Evolutionary conservation across 1,140 invertebrate species (phyloP).

Genomic region (Heliconius nattereri): DNA sequence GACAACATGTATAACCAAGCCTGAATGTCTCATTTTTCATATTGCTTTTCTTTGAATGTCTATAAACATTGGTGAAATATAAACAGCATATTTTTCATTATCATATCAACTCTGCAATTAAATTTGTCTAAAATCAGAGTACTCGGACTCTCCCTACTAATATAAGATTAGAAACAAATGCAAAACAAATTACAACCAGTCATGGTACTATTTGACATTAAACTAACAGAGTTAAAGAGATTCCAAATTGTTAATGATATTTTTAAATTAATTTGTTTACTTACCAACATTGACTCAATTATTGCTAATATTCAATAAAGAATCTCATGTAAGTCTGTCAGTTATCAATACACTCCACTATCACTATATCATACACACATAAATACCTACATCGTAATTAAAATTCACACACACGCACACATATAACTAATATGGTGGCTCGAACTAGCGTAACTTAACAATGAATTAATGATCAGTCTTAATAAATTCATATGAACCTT

Average conservation of each 20-base stretch:
- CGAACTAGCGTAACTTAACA: slow-evolving; percentile 78
- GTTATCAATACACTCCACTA: slow-evolving; percentile 46
- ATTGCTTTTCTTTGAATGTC: not conserved
- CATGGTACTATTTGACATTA: slow-evolving; percentile 27
- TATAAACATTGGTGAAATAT: not conserved
- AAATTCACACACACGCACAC: slow-evolving; percentile 59
- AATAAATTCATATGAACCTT: slow-evolving; percentile 66
- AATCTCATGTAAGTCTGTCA: slow-evolving; percentile 59
- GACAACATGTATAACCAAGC: not conserved
- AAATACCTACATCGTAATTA: slow-evolving; percentile 65
- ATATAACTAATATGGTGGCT: slow-evolving; percentile 68
- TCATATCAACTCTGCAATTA: slow-evolving; percentile 31
- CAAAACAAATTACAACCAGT: slow-evolving; percentile 46
- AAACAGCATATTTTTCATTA: not conserved
- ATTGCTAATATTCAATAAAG: slow-evolving; percentile 50
- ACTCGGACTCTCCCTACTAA: slow-evolving; percentile 17
- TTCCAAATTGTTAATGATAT: slow-evolving; percentile 39
- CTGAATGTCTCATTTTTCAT: not conserved
- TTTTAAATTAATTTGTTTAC: slow-evolving; percentile 34
- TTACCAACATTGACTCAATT: slow-evolving; percentile 54
- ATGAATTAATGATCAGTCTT: slow-evolving; percentile 80
- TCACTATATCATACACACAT: slow-evolving; percentile 56
- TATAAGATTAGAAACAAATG: slow-evolving; percentile 40
- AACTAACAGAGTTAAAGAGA: slow-evolving; percentile 57
- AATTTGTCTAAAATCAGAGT: slow-evolving; percentile 16